These are phyloP conservation scores for Acanthococcus lagerstroemiae DNA, from an alignment of 2,888 invertebrate species.

Conservation along the genomic window DNA sequence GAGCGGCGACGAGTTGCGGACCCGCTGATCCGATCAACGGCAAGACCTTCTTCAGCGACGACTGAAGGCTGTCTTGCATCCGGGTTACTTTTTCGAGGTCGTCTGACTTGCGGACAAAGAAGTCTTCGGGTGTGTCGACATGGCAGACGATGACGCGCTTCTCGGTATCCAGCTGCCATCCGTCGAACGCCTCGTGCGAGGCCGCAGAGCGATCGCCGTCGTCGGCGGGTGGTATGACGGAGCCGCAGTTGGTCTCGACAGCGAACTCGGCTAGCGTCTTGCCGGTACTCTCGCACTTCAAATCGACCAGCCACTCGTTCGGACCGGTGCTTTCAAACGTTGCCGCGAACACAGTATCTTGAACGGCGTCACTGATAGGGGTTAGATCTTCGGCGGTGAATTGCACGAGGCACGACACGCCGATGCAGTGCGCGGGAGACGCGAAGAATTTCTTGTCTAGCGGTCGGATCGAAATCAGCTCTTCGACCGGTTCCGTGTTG, in stretches of 20 bases:
- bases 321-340: neutral
- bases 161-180: constrained; percentile 3
- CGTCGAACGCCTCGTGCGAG: neutral
- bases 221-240: neutral
- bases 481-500: constrained; percentile 10
- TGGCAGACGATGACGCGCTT: constrained; percentile 47
- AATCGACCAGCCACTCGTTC: constrained; percentile 10
- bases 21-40: neutral
- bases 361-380: neutral
- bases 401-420: neutral
- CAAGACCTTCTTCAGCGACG: constrained; percentile 35
- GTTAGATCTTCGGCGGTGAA: neutral
- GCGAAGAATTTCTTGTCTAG: constrained; percentile 11
- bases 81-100: constrained; percentile 46
- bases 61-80: constrained; percentile 48
- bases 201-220: neutral
- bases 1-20: neutral
- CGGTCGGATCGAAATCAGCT: constrained; percentile 6
- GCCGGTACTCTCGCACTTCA: neutral
- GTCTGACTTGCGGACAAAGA: constrained; percentile 52
- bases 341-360: constrained; percentile 5
- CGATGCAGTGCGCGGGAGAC: neutral
- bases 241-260: neutral
- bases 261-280: constrained; percentile 10
- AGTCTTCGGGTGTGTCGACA: constrained; percentile 46